Base-by-base conservation (phyloP, 64 coral and sea anemone species). In the Montipora foliosa region DNA sequence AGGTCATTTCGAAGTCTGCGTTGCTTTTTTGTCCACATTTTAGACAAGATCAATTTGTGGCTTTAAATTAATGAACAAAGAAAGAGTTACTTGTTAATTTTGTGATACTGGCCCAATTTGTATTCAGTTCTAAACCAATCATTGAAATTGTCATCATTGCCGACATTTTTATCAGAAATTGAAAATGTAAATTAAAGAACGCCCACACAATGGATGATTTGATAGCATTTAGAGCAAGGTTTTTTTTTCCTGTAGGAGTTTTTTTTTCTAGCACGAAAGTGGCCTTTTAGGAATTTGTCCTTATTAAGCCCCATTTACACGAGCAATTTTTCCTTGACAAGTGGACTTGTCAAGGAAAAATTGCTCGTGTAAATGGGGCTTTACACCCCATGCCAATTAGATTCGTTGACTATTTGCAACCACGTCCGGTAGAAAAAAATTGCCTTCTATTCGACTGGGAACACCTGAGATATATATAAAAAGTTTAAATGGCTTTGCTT, bases 31-130 rank as follows among this genome's bases (percentile, higher is more conserved):
- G 53, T 57, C 53, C 53, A 8, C 53, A 57, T 57, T 57, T 47
- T 78, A 61, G 61, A n/a, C 17, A n/a, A 84, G 44, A 47, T 84
- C 81, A 25, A 46, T 84, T 84, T 67, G 5, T 6, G 81, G 81
- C 81, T 84, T 67, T 8, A 84, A 5, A 80, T 8, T 68, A 84
- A 67, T 84, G 25, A 84, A 67, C 12, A 46, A 16, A 84, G 25
- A 67, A 83, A 16, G 9, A 50, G 13, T 2, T 44, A 4, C 45
- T 62, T 14, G 12, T 29, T 37, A 66, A 45, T 84, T 62, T 46
- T 0, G 8, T 84, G 59, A 64, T 84, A 47, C 17, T 67, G 60
- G 37, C 12, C 44, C 0, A 10, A 3, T 84, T 67, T 46, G 2
- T 17, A 67, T 67, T 58, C 60, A 25, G 17, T 37, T 80, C 58